These are phyloP conservation scores for Chaetops frenatus DNA, from an alignment of 2,113 vertebrate species.

Conservation along the genomic window DNA sequence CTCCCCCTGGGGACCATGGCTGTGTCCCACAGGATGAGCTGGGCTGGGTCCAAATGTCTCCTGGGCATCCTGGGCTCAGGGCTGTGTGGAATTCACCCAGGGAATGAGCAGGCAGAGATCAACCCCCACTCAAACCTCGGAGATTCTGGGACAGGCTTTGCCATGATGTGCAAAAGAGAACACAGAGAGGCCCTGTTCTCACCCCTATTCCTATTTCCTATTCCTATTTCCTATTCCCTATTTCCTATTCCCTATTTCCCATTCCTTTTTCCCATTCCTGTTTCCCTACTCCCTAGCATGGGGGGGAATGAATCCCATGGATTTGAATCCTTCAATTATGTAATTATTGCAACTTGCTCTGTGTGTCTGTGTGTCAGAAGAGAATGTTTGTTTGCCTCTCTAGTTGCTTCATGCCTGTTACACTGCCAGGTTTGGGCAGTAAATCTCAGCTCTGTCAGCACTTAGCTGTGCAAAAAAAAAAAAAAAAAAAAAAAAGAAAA, in stretches of 20 bases:
- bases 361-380: neutral
- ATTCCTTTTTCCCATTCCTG: too few relatives aligned
- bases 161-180: neutral
- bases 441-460: neutral
- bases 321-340: neutral
- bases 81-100: neutral
- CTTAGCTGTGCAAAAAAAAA: neutral
- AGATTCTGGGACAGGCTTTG: neutral
- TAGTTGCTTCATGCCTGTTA: neutral
- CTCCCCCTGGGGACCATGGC: neutral
- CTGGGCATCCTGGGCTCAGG: neutral
- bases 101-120: neutral
- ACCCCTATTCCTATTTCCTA: neutral
- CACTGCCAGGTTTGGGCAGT: neutral
- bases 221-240: too few relatives aligned
- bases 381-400: neutral
- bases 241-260: too few relatives aligned
- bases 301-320: neutral
- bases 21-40: accelerated
- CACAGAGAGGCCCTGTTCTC: neutral
- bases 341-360: neutral
- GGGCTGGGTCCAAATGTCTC: neutral
- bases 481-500: too few relatives aligned
- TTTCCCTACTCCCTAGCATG: too few relatives aligned
- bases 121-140: neutral